Base-by-base conservation (phyloP, 2,888 invertebrate species). In the Tipula unca region DNA sequence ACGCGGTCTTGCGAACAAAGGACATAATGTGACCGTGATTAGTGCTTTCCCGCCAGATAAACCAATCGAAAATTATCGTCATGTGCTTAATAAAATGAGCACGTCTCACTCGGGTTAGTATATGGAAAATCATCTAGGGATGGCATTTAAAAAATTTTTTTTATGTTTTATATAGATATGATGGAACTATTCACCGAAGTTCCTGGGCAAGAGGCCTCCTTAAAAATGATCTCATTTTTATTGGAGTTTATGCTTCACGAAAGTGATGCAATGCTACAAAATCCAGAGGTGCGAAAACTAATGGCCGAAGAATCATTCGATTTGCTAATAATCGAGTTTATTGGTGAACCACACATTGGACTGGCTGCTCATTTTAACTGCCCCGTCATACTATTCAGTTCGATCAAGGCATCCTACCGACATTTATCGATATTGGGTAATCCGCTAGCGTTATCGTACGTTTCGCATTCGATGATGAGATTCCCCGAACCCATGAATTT, bases 331-430 rank as follows among this genome's bases (percentile, higher is more conserved):
- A 35, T 83, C 17, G 83, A 35, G 25, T 35, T 32, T 17, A n/a
- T 83, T n/a, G 83, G 32, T 5, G 29, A 32, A 83, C 35, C 83
- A 32, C 69, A 69, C 25, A 69, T 69, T 25, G 69, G 69, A 3
- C 25, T 69, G 0, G 69, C 69, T n/a, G 88, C 88, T 0, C 88
- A 87, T 39, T 89, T 90, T 39, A 89, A 90, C 2, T 88, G 88
- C 1, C 90, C 90, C 0, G 14, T 89, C 0, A 87, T 89, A 32
- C 5, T 35, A n/a, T 83, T 83, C 17, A 32, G 29, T 6, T 32
- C 83, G 20, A n/a, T 83, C 0, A 17, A 32, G 2, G 5, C 83
- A 17, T n/a, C 35, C 4, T 83, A 83, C n/a, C n/a, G 32, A n/a
- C n/a, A 32, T 17, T n/a, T 32, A 32, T 32, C 32, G 3, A 83